Conservation (phyloP, 2,888 invertebrate genomes). For the Sphaerophoria rueppellii region DNA sequence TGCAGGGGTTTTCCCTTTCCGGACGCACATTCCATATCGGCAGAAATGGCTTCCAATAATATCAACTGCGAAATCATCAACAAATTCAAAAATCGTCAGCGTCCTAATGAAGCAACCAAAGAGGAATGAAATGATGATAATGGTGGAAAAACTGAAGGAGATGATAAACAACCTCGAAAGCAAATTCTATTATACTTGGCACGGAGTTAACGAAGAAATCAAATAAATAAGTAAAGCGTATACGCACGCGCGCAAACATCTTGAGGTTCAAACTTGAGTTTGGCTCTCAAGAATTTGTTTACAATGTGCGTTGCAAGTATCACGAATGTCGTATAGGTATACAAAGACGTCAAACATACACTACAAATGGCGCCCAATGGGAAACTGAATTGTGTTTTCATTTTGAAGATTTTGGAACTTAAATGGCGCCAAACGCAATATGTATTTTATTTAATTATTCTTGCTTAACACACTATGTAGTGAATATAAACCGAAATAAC, state of each 20-base stretch:
- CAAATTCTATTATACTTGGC: conserved; percentile 61
- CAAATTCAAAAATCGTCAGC: conserved; percentile 15
- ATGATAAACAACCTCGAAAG: conserved; percentile 69
- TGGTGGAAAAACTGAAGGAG: conserved; percentile 56
- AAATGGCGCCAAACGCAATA: neutral
- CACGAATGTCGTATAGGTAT: neutral
- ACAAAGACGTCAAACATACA: neutral
- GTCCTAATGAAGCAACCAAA: conserved; percentile 59
- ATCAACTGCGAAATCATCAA: neutral
- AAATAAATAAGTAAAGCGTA: conserved; percentile 63
- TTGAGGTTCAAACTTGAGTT: conserved; percentile 59
- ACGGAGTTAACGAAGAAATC: conserved; percentile 11
- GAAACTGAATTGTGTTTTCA: neutral
- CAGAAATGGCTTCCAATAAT: conserved; percentile 9
- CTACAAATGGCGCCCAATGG: conserved; percentile 10
- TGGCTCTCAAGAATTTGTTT: conserved; percentile 22
- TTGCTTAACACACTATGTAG: conserved; percentile 12
- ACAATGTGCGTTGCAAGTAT: conserved; percentile 36
- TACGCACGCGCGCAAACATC: conserved; percentile 45
- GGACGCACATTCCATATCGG: conserved; percentile 69
- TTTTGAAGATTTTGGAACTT: neutral
- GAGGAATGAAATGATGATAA: conserved; percentile 37
- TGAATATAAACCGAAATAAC: too few species aligned
- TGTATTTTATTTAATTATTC: neutral
- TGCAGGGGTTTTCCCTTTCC: conserved; percentile 65